These are phyloP conservation scores for Periophthalmodon schlosseri DNA, from an alignment of 2,113 vertebrate species.

Conservation along the genomic window DNA sequence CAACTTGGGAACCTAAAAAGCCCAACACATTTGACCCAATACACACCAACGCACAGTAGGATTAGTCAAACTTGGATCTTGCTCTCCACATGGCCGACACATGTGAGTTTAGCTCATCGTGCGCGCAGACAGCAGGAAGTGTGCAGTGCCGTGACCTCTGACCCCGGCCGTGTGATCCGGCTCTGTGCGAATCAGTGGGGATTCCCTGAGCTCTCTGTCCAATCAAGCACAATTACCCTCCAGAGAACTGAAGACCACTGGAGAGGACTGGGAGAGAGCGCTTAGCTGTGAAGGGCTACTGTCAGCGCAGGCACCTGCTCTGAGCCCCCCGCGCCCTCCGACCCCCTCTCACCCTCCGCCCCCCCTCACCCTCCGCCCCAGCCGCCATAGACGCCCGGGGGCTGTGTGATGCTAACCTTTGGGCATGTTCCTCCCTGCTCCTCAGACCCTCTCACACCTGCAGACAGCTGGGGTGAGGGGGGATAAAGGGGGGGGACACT, in stretches of 20 bases:
- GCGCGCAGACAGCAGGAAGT: slow-evolving; percentile 45
- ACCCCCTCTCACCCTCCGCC: slow-evolving; percentile 38
- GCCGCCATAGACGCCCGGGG: slow-evolving; percentile 38
- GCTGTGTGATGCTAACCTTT: slow-evolving; percentile 78
- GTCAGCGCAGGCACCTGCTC: slow-evolving; percentile 77
- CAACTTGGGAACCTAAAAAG: too few species aligned
- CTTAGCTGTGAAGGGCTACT: slow-evolving; percentile 62
- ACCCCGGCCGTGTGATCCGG: slow-evolving; percentile 40
- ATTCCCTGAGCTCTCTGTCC: slow-evolving; percentile 66
- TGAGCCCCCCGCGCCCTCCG: slow-evolving; percentile 39
- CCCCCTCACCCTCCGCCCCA: too few species aligned
- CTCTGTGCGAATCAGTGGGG: slow-evolving; percentile 52
- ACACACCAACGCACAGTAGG: too few species aligned
- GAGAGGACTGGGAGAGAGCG: slow-evolving; percentile 4
- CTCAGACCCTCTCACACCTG: slow-evolving; percentile 84
- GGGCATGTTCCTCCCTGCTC: slow-evolving; percentile 67
- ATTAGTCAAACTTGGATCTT: background rate
- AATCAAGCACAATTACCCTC: slow-evolving; percentile 69
- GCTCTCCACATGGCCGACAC: slow-evolving; percentile 28
- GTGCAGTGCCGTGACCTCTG: slow-evolving; percentile 58
- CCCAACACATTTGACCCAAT: too few species aligned
- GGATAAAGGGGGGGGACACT: slow-evolving; percentile 36
- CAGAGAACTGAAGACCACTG: slow-evolving; percentile 6
- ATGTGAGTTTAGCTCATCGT: slow-evolving; percentile 28
- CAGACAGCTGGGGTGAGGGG: slow-evolving; percentile 77